These are phyloP conservation scores for Eremobia ochroleuca DNA, from an alignment of 2,888 invertebrate species.

Conservation along the genomic window DNA sequence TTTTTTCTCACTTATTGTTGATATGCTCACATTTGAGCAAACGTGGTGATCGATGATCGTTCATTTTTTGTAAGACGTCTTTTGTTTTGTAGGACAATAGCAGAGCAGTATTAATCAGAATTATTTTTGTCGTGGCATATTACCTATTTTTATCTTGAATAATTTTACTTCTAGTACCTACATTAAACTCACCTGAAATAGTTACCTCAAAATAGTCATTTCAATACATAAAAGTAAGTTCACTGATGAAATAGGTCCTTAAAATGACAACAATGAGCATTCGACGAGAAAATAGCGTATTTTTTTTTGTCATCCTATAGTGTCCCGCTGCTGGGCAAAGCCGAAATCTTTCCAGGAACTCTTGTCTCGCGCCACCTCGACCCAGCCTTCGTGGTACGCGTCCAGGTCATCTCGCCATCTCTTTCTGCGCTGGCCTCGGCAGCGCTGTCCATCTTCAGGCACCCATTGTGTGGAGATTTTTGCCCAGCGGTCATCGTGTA, in stretches of 20 bases:
- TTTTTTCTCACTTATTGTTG: slow-evolving; percentile 1
- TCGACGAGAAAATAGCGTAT: background rate
- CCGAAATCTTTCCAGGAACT: too few relatives aligned
- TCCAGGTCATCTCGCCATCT: too few relatives aligned
- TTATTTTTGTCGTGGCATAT: background rate
- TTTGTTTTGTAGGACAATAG: slow-evolving; percentile 24
- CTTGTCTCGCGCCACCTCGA: too few relatives aligned
- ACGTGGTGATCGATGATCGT: background rate
- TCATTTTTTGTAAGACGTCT: slow-evolving; percentile 2
- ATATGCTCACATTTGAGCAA: background rate
- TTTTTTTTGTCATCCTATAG: too few relatives aligned
- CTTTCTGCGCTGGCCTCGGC: too few relatives aligned
- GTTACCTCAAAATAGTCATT: background rate
- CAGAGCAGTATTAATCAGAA: background rate
- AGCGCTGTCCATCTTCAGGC: too few relatives aligned
- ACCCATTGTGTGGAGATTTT: too few relatives aligned
- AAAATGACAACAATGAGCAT: background rate
- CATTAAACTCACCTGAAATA: background rate
- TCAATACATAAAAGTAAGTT: background rate
- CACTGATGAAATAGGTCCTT: background rate
- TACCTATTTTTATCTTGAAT: background rate
- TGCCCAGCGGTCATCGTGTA: too few relatives aligned
- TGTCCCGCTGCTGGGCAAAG: too few relatives aligned
- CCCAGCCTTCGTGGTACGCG: too few relatives aligned
- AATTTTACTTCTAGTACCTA: background rate